A percentile compares a stretch with the other conserved stretches of the same genome.
Conservation (phyloP, 2,888 invertebrate species). For the Drepana falcataria region DNA sequence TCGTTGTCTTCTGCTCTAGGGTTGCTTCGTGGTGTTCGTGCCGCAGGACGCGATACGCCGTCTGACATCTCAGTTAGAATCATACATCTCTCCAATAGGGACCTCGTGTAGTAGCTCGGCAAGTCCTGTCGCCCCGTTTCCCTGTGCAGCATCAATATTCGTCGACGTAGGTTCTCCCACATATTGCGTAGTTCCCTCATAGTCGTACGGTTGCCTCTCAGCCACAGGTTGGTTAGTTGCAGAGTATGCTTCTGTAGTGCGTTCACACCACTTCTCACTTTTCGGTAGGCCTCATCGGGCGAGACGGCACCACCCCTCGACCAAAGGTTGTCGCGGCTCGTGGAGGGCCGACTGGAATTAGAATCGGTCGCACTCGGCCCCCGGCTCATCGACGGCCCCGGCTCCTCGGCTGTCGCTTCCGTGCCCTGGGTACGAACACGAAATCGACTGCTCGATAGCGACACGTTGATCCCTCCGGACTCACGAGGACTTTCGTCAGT, state of each 20-base stretch:
- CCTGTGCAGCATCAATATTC: conserved; percentile 75
- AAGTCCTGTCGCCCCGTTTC: conserved; percentile 60
- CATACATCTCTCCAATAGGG: conserved; percentile 65
- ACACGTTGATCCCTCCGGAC: conserved; percentile 37
- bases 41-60: conserved; percentile 32
- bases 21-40: conserved; percentile 30
- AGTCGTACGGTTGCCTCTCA: conserved; percentile 57
- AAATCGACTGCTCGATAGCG: conserved; percentile 48
- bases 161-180: conserved; percentile 81
- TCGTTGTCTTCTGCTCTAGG: conserved; percentile 33
- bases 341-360: conserved; percentile 41
- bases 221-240: conserved; percentile 59
- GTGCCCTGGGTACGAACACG: conserved; percentile 52
- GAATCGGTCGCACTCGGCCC: conserved; percentile 16
- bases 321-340: conserved; percentile 56
- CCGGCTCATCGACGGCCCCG: conserved; percentile 8
- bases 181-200: conserved; percentile 80
- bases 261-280: conserved; percentile 55
- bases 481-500: conserved; percentile 24
- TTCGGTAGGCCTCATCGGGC: conserved; percentile 59
- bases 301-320: conserved; percentile 40
- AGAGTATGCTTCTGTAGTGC: conserved; percentile 60
- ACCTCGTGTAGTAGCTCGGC: conserved; percentile 60
- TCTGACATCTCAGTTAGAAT: conserved; percentile 61
- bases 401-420: conserved; percentile 17